A percentile compares a stretch with the other conserved stretches of the same genome.
Conservation (phyloP, 2,888 invertebrate genomes). For the Rutpela maculata region DNA sequence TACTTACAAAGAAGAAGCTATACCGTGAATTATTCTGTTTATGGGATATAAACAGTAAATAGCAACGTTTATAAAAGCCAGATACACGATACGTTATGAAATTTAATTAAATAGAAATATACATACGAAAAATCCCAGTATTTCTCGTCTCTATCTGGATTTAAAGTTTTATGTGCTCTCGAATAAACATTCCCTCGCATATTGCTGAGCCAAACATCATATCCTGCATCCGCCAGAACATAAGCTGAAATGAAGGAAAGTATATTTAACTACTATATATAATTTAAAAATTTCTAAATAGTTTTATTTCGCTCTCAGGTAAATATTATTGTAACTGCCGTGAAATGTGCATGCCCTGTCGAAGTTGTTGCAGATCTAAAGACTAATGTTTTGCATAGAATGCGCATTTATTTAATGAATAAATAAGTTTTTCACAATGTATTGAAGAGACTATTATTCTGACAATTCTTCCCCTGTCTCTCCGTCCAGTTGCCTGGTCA, state of each 20-base stretch:
- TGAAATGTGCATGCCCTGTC: too few relatives aligned
- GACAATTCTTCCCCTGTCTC: too few relatives aligned
- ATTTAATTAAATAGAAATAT: constrained; percentile 8
- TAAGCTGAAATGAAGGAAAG: constrained; percentile 63
- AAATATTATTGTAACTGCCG: constrained; percentile 11
- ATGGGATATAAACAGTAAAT: too few relatives aligned
- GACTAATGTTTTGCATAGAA: too few relatives aligned
- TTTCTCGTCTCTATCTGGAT: constrained; percentile 69
- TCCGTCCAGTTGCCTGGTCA: too few relatives aligned
- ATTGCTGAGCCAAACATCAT: constrained; percentile 79
- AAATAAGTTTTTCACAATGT: too few relatives aligned
- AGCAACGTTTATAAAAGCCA: background rate
- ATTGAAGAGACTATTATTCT: too few relatives aligned
- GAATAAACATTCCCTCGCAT: constrained; percentile 79
- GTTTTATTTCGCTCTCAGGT: background rate
- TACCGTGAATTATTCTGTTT: too few relatives aligned
- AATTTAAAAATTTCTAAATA: too few relatives aligned
- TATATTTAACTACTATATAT: background rate
- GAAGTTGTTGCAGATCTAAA: too few relatives aligned
- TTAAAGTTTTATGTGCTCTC: constrained; percentile 73
- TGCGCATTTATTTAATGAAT: too few relatives aligned
- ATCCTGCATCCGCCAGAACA: constrained; percentile 74
- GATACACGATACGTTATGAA: background rate
- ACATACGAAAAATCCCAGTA: constrained; percentile 79
- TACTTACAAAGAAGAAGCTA: too few relatives aligned